phyloP scores from a whole-genome alignment of 2,888 invertebrate species.

The Eupithecia pulchellata region DNA sequence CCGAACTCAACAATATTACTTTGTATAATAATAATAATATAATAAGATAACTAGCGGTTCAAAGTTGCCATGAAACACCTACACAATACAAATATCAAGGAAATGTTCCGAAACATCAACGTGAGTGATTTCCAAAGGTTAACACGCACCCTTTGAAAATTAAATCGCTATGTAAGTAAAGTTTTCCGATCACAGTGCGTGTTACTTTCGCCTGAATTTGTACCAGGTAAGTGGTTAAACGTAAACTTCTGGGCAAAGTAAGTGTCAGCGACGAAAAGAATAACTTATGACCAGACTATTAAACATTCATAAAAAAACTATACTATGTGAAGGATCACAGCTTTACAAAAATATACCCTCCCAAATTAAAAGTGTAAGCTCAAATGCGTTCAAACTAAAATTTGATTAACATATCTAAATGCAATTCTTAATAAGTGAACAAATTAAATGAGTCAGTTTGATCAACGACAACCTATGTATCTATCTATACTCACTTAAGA shows the following conservation, averaged over 20 bases:
- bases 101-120: constrained; percentile 40
- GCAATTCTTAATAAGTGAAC: too few relatives aligned
- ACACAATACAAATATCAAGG: constrained; percentile 28
- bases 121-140: constrained; percentile 40
- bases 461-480: too few relatives aligned
- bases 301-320: background rate
- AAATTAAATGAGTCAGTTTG: too few relatives aligned
- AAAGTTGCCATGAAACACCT: constrained; percentile 11
- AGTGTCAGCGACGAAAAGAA: background rate
- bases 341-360: too few relatives aligned
- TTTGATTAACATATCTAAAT: too few relatives aligned
- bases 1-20: background rate
- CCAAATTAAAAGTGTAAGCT: too few relatives aligned
- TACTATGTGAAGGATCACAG: too few relatives aligned
- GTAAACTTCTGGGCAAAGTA: constrained; percentile 11
- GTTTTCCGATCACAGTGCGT: constrained; percentile 45
- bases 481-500: too few relatives aligned
- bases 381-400: too few relatives aligned
- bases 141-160: constrained; percentile 40
- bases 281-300: background rate
- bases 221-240: constrained; percentile 46
- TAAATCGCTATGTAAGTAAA: constrained; percentile 44
- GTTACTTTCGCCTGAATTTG: constrained; percentile 46
- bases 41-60: constrained; percentile 18
- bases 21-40: background rate